These are phyloP conservation scores for Tolmerus cingulatus DNA, from an alignment of 2,888 invertebrate species.

Conservation along the genomic window DNA sequence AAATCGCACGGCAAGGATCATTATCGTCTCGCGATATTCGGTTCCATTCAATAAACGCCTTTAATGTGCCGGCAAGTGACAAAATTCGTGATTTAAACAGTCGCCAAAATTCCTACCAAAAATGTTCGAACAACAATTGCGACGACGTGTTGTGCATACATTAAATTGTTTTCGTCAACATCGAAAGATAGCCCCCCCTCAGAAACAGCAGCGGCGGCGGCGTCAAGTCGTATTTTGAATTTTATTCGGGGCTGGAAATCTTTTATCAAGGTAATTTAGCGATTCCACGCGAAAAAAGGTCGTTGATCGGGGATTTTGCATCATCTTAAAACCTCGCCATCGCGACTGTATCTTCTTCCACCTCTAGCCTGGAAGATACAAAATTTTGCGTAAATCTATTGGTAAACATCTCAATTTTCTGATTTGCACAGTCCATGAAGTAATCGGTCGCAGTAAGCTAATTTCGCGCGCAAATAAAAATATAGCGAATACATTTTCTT, in stretches of 20 bases:
- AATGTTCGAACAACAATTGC: not conserved
- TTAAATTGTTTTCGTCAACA: not conserved
- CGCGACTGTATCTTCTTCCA: not conserved
- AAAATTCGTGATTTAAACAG: not conserved
- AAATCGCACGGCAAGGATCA: not conserved
- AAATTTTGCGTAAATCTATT: not conserved
- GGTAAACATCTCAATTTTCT: not conserved
- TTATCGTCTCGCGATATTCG: not conserved
- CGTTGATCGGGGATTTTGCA: not conserved
- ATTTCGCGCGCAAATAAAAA: not conserved
- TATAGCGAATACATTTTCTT: not conserved
- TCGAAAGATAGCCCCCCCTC: not conserved
- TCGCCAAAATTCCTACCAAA: not conserved
- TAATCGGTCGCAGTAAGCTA: not conserved
- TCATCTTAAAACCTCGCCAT: not conserved
- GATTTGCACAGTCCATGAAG: not conserved
- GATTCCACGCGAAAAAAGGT: not conserved
- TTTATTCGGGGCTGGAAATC: not conserved
- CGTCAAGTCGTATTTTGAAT: not conserved
- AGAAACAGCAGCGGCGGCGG: not conserved
- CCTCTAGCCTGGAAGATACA: not conserved
- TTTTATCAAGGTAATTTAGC: not conserved
- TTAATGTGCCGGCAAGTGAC: not conserved
- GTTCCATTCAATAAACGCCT: not conserved
- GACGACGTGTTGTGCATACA: not conserved